Evolutionary conservation across 2,797 vertebrate genomes (phyloP).

Genomic region (Microctenopoma lineatum): DNA sequence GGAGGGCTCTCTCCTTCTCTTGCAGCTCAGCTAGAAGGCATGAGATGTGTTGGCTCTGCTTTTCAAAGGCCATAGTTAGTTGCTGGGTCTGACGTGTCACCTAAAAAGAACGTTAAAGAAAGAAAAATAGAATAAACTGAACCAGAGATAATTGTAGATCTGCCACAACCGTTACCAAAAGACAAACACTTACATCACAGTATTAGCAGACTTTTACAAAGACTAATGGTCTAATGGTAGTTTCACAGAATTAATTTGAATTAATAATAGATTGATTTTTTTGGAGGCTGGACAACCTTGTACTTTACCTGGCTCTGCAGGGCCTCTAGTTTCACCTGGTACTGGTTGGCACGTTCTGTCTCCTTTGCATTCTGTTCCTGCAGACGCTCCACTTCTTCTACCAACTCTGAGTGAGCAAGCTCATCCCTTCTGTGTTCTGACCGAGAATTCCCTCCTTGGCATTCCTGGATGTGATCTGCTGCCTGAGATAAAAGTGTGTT

Average conservation of each 20-base stretch:
- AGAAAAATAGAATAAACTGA: not conserved
- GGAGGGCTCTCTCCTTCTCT: conserved; percentile 76
- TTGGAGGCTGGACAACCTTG: not conserved
- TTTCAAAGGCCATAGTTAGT: conserved; percentile 84
- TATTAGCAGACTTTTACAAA: no score
- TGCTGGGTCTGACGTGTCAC: conserved; percentile 84
- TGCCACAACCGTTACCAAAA: not conserved
- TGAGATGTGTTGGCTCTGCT: conserved; percentile 83
- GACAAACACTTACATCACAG: no score
- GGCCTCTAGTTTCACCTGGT: conserved; percentile 79
- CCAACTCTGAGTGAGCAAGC: conserved; percentile 27
- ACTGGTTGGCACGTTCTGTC: conserved; percentile 66
- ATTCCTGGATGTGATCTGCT: conserved; percentile 55
- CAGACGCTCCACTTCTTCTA: conserved; percentile 72
- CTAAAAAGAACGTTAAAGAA: conserved; percentile 38
- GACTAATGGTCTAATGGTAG: no score
- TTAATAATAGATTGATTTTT: not conserved
- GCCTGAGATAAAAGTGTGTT: conserved; percentile 69
- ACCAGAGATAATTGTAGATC: not conserved
- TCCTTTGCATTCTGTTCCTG: conserved; percentile 68
- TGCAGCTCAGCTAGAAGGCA: conserved; percentile 81
- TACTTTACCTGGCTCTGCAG: conserved; percentile 80
- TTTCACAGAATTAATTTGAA: no score
- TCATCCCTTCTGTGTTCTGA: conserved; percentile 18
- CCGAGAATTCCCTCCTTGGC: conserved; percentile 11